Percentiles rank a stretch among this genome's conserved stretches.
phyloP scores from a whole-genome alignment of 1,140 invertebrate species.

The Ptiloglossa arizonensis region DNA sequence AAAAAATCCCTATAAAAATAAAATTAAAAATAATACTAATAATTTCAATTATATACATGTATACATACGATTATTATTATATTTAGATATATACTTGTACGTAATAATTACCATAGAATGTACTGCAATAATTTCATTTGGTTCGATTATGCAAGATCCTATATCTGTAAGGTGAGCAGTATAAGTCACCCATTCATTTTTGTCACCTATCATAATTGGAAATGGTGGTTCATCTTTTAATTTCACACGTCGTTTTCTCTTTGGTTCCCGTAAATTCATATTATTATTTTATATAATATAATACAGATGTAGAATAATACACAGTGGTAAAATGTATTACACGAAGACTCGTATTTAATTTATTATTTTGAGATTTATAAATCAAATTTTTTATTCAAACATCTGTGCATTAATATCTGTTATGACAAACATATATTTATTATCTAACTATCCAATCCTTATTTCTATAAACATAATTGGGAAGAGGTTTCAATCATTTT shows the following conservation, averaged over 20 bases:
- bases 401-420: not conserved
- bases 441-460: not conserved
- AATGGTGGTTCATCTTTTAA: slow-evolving; percentile 74
- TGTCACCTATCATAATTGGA: slow-evolving; percentile 80
- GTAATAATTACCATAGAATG: slow-evolving; percentile 83
- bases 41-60: not conserved
- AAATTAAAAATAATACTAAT: slow-evolving; percentile 22
- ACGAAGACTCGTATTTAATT: too few relatives aligned
- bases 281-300: slow-evolving; percentile 40
- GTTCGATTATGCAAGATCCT: slow-evolving; percentile 84
- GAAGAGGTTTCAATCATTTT: not conserved
- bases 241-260: slow-evolving; percentile 76
- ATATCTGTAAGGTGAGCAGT: slow-evolving; percentile 85
- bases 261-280: slow-evolving; percentile 81
- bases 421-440: not conserved
- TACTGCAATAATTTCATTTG: slow-evolving; percentile 84
- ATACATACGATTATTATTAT: not conserved
- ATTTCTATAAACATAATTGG: not conserved
- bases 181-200: slow-evolving; percentile 80
- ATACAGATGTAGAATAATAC: not conserved
- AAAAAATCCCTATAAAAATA: slow-evolving; percentile 84
- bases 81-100: not conserved
- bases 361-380: not conserved
- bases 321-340: too few relatives aligned
- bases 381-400: not conserved